These are phyloP conservation scores for Lamproptera curius DNA, from an alignment of 2,888 invertebrate genomes.

Conservation along the genomic window DNA sequence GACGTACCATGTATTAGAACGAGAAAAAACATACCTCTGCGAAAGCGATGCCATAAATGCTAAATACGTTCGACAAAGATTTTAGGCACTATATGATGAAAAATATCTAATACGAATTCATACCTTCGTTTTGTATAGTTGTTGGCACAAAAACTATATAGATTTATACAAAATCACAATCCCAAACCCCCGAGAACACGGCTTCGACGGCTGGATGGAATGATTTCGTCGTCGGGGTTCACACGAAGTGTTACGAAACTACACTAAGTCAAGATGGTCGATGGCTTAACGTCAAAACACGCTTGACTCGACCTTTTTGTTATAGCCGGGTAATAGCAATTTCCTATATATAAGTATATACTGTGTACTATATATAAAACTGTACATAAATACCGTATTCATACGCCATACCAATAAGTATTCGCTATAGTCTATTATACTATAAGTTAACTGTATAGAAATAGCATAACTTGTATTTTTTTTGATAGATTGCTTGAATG, in stretches of 20 bases:
- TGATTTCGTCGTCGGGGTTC: slow-evolving; percentile 74
- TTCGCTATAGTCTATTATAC: slow-evolving; percentile 15
- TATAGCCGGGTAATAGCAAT: slow-evolving; percentile 60
- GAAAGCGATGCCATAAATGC: slow-evolving; percentile 78
- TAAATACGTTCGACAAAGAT: slow-evolving; percentile 59
- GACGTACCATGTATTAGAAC: slow-evolving; percentile 55
- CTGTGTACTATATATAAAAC: slow-evolving; percentile 22
- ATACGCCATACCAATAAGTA: slow-evolving; percentile 25
- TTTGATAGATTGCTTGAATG: slow-evolving; percentile 8
- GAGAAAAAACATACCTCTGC: slow-evolving; percentile 66
- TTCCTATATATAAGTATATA: slow-evolving; percentile 48
- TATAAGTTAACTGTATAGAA: slow-evolving; percentile 18
- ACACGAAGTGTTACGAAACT: slow-evolving; percentile 62
- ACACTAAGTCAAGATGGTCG: slow-evolving; percentile 48
- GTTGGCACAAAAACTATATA: slow-evolving; percentile 73
- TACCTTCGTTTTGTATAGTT: slow-evolving; percentile 72
- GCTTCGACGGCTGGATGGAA: slow-evolving; percentile 79
- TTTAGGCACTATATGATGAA: slow-evolving; percentile 40
- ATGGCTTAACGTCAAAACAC: slow-evolving; percentile 34
- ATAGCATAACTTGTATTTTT: slow-evolving; percentile 12
- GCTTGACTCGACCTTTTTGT: slow-evolving; percentile 39
- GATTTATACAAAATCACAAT: slow-evolving; percentile 71
- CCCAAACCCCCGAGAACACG: slow-evolving; percentile 75
- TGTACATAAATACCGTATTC: slow-evolving; percentile 29
- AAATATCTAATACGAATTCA: slow-evolving; percentile 40